Evolutionary conservation across 2,797 vertebrate genomes (phyloP), one percentile per base, ranked within the genome.

Genomic region (Melanotaenia nigrans): DNA sequence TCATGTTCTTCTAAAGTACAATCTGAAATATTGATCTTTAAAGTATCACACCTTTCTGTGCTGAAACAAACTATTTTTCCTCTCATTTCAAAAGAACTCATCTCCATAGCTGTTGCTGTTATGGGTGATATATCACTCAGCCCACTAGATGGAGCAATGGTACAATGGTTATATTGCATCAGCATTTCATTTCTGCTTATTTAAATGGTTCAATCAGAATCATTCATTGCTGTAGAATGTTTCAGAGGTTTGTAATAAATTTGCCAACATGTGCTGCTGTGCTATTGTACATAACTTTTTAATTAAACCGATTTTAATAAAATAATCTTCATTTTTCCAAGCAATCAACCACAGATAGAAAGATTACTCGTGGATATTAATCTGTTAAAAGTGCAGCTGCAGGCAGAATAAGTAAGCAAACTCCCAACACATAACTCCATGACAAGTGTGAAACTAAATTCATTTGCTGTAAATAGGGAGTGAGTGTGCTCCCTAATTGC

Each of bases 61-160:
- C 3, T 54, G 12, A 14, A 56, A n/a, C 56, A 40, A 12, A 65
- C 32, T 32, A 1, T 54, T 55, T 1, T 60, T 14, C 33, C 11
- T 0, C 33, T 70, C 58, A 57, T 75, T 64, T 67, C 36, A 56
- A 61, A 76, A 64, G 16, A 47, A 4, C 33, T 59, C 22, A 61
- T 75, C 36, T 61, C 28, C 55, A 62, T 69, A 54, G 71, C 60
- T 57, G 60, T 18, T n/a, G 35, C 47, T 58, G 49, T 51, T 12
- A 63, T 55, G 54, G 56, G 88, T 76, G 73, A 85, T 85, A 30
- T n/a, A 65, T 51, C 45, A 22, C 1, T 65, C 9, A 20, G 36
- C 14, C 92, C 93, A 94, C 93, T 87, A 93, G 93, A 90, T 92
- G 93, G 91, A 33, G 90, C 79, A 86, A 77, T 84, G 77, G 88